phyloP scores from a whole-genome alignment of 2,888 invertebrate genomes.

The Troides helena region DNA sequence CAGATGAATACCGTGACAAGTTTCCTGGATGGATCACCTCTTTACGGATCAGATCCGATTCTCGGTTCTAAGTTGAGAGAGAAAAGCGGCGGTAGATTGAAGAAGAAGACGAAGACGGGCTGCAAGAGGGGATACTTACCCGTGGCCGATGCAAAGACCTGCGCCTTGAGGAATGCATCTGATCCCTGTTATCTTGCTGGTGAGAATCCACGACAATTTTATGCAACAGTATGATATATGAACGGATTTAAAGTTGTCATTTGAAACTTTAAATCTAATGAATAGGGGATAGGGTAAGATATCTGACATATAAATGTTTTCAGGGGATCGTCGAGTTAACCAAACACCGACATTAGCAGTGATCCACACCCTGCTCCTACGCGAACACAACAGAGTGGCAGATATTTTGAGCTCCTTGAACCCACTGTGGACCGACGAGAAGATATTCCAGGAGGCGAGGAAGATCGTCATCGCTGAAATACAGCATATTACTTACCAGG shows the following conservation, averaged over 20 bases:
- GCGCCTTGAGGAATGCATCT: constrained; percentile 60
- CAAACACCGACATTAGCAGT: constrained; percentile 78
- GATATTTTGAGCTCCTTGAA: constrained; percentile 73
- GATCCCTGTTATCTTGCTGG: constrained; percentile 74
- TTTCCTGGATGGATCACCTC: constrained; percentile 75
- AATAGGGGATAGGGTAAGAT: too few relatives aligned
- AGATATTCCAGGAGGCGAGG: constrained; percentile 78
- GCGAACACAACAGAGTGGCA: constrained; percentile 81
- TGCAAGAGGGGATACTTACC: constrained; percentile 62
- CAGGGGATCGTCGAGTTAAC: constrained; percentile 77
- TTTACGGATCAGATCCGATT: constrained; percentile 73
- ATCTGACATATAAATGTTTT: too few relatives aligned
- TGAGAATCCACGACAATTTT: constrained; percentile 37
- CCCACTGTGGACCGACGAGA: constrained; percentile 80
- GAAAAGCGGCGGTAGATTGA: constrained; percentile 65
- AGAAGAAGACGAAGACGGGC: constrained; percentile 51
- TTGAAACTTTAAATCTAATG: too few relatives aligned
- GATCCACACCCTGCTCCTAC: constrained; percentile 73
- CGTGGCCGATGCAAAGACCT: constrained; percentile 65
- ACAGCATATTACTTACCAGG: constrained; percentile 81
- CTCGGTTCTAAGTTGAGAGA: constrained; percentile 60
- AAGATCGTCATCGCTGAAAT: constrained; percentile 78
- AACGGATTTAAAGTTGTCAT: too few relatives aligned
- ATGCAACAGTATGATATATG: too few relatives aligned
- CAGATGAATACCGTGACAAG: constrained; percentile 86